phyloP scores from a whole-genome alignment of 2,888 invertebrate genomes.

The Pollenia griseotomentosa region DNA sequence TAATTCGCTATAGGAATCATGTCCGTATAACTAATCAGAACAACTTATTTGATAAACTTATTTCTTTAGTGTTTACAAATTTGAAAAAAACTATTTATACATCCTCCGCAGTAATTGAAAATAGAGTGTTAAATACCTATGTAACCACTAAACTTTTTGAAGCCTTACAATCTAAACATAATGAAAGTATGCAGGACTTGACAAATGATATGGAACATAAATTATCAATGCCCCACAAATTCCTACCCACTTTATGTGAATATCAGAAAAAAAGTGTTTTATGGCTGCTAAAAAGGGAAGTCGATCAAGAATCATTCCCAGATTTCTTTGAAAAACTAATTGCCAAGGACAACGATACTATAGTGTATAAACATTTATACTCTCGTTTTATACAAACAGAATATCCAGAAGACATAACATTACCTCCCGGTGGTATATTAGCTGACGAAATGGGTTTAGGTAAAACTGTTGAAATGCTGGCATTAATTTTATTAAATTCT shows the following conservation, averaged over 20 bases:
- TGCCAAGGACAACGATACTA: conserved; percentile 74
- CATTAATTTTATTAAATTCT: conserved; percentile 87
- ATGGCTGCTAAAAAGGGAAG: conserved; percentile 89
- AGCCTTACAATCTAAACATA: conserved; percentile 76
- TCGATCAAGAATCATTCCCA: conserved; percentile 65
- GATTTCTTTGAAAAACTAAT: conserved; percentile 75
- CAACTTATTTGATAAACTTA: conserved; percentile 42
- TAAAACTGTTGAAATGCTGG: conserved; percentile 91
- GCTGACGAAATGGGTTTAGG: conserved; percentile 94
- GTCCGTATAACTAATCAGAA: neutral
- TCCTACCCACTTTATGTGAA: conserved; percentile 85
- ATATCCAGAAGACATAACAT: conserved; percentile 82
- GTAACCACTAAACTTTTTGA: conserved; percentile 80
- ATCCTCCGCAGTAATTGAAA: neutral
- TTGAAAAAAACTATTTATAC: conserved; percentile 10
- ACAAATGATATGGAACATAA: neutral
- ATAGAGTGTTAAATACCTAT: conserved; percentile 78
- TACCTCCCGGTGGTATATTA: conserved; percentile 88
- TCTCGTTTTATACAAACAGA: conserved; percentile 75
- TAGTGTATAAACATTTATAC: conserved; percentile 79
- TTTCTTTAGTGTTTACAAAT: conserved; percentile 74
- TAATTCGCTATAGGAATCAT: conserved; percentile 19
- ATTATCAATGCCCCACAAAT: conserved; percentile 79
- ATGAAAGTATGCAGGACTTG: neutral
- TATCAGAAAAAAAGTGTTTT: conserved; percentile 88